Percentiles rank a stretch among this genome's conserved stretches.
Conservation (phyloP, 53 echinoderm and acorn worm species). For the Apostichopus leukothele region DNA sequence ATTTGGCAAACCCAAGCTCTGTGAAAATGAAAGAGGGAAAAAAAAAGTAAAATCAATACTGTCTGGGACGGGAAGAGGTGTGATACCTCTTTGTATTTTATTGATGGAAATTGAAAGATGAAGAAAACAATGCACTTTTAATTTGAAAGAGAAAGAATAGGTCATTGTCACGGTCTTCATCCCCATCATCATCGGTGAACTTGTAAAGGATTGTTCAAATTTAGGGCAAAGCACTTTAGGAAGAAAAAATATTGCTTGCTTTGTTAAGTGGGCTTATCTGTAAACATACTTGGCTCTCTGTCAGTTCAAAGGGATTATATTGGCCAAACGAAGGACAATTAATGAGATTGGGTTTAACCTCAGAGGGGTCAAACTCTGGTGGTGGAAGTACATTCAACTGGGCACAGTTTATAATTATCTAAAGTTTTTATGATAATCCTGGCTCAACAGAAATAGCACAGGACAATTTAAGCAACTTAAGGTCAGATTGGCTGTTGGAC, state of each 20-base stretch:
- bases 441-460: no score
- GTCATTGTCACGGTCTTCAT: constrained; percentile 17
- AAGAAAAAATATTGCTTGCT: background rate
- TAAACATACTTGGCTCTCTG: background rate
- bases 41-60: background rate
- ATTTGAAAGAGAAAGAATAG: background rate
- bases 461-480: no score
- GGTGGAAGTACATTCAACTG: background rate
- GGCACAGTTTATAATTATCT: background rate
- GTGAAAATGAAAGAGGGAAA: background rate
- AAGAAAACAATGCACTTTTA: background rate
- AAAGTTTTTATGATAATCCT: no score
- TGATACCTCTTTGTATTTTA: background rate
- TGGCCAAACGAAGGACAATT: background rate
- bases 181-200: background rate
- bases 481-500: no score
- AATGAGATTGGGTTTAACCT: background rate
- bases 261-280: background rate
- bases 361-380: background rate
- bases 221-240: constrained; percentile 23
- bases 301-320: no score
- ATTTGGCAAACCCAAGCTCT: background rate
- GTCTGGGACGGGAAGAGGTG: background rate
- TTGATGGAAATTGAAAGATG: constrained; percentile 4
- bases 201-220: constrained; percentile 1